Base-by-base conservation (phyloP, 1,140 invertebrate genomes). In the Megalopta genalis region DNA sequence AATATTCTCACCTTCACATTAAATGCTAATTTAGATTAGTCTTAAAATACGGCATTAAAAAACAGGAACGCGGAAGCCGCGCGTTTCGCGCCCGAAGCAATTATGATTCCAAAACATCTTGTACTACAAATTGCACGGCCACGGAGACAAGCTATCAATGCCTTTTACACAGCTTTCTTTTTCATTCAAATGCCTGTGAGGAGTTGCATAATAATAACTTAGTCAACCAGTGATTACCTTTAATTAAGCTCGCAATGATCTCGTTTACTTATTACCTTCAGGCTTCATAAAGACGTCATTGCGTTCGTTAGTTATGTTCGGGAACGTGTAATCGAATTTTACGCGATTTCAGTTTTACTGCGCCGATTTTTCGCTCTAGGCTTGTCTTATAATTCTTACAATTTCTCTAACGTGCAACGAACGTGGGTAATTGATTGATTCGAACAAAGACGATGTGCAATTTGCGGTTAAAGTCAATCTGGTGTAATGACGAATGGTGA, bases 181-280 rank as follows among this genome's bases (percentile, higher is more conserved):
- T 39, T 39, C 23, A 2, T 32, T 32, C 14, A 3, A 46, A 66
- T 6, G 23, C 23, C n/a, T 14, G n/a, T 3, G 12, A 10, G 12
- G 10, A 25, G 64, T 46, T 42, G n/a, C 10, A 7, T 25, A 46
- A 66, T 39, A 12, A 57, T 37, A 27, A 32, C 59, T 21, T 21
- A 52, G 12, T 16, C n/a, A 14, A 16, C 25, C 4, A 57, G 0
- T 23, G 60, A 77, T 64, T 39, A 37, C 18, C 23, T 52, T 54
- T 64, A 78, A 78, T 78, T 72, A 72, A 49, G 52, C 8, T 14
- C 16, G 68, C 60, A 54, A 54, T 78, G 71, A 72, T 70, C 49
- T 52, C 46, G 18, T 57, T 25, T 72, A 46, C 68, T 64, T 64
- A 63, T 54, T 42, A 23, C 8, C 14, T 32, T 32, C 4, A 42